A percentile compares a stretch with the other conserved stretches of the same genome.
Conservation (phyloP, 2,888 invertebrate species). For the Eubasilissa splendida region DNA sequence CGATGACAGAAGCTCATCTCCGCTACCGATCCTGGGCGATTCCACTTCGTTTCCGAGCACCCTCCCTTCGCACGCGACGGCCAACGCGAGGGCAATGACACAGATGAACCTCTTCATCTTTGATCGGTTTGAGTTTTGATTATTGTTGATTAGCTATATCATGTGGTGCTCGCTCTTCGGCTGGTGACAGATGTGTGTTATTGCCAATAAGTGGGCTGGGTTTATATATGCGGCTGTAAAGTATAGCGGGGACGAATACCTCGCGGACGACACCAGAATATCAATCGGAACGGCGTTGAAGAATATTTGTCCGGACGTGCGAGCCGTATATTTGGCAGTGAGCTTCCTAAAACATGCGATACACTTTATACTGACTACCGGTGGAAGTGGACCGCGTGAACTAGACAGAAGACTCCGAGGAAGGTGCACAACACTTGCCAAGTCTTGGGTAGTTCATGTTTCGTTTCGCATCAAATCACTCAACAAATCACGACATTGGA, state of each 20-base stretch:
- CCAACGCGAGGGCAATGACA: conserved; percentile 71
- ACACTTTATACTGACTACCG: conserved; percentile 38
- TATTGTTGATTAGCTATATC: conserved; percentile 62
- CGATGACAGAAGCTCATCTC: conserved; percentile 80
- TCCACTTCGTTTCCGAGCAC: conserved; percentile 66
- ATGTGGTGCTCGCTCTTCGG: conserved; percentile 59
- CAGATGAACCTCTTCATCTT: conserved; percentile 67
- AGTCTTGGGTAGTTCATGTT: no score
- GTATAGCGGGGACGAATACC: conserved; percentile 38
- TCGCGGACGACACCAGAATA: conserved; percentile 43
- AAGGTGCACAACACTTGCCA: no score
- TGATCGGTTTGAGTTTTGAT: conserved; percentile 17
- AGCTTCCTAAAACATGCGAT: conserved; percentile 43
- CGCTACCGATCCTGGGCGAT: conserved; percentile 73
- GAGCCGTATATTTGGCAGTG: conserved; percentile 52
- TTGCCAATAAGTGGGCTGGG: conserved; percentile 73
- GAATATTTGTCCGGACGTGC: conserved; percentile 42
- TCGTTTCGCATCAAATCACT: no score
- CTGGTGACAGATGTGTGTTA: conserved; percentile 49
- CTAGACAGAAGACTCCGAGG: neutral
- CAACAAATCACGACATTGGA: no score
- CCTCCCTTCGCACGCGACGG: conserved; percentile 69
- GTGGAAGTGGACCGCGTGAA: conserved; percentile 36
- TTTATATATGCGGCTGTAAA: conserved; percentile 74
- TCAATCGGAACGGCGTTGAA: conserved; percentile 35